Conservation (phyloP, 2,888 invertebrate genomes). For the Tetheella fluctuosa region DNA sequence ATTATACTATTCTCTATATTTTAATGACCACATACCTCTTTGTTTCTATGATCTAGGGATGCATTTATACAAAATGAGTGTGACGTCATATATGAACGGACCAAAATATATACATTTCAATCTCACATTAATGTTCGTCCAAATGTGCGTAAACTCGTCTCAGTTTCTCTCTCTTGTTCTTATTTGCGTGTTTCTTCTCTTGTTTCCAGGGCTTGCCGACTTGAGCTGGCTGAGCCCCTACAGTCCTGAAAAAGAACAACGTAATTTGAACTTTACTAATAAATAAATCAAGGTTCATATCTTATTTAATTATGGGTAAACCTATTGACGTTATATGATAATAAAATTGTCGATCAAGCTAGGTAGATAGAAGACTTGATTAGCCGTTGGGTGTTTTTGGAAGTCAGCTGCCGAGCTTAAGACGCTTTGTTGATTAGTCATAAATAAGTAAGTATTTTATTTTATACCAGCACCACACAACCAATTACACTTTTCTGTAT, state of each 20-base stretch:
- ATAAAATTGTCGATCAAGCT: no score
- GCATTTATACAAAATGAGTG: neutral
- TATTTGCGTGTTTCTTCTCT: slow-evolving; percentile 93
- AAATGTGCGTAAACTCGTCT: slow-evolving; percentile 92
- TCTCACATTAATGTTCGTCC: slow-evolving; percentile 87
- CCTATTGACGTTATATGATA: no score
- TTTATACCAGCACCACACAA: no score
- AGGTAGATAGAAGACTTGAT: no score
- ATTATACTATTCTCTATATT: neutral
- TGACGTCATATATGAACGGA: neutral
- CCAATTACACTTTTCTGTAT: no score
- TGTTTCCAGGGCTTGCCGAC: slow-evolving; percentile 90
- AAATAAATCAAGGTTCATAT: no score
- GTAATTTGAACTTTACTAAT: neutral
- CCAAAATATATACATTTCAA: neutral
- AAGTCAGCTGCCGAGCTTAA: no score
- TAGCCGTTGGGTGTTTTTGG: no score
- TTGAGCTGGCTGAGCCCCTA: slow-evolving; percentile 48
- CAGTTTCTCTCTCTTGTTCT: slow-evolving; percentile 96
- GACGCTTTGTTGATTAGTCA: neutral
- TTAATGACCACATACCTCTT: neutral
- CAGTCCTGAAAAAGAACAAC: slow-evolving; percentile 50
- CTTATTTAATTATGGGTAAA: no score
- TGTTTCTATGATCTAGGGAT: neutral
- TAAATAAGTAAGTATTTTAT: neutral